Base-by-base conservation (phyloP, 2,888 invertebrate genomes). In the Agrilus cyanescens region DNA sequence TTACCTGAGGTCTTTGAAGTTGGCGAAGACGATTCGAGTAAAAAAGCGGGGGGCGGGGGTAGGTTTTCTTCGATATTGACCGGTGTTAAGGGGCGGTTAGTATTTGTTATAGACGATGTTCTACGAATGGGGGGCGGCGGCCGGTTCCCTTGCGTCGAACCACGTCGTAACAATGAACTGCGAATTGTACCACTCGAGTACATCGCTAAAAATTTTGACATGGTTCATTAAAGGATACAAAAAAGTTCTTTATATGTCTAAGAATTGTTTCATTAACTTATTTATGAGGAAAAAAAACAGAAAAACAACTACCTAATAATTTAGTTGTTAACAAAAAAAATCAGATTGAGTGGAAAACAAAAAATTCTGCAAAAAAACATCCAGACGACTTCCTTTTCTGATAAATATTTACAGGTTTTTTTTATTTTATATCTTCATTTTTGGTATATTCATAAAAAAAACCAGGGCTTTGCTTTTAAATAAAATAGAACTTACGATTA, bases 81-180 rank as follows among this genome's bases (percentile, higher is more conserved):
- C 46, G 62, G 64, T 33, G 56, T 57, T 48, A 58, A 49, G 38
- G 56, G 55, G 43, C 58, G 48, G 38, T 55, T 56, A 16, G 65
- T 60, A 46, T 69, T 69, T 14, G 75, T 72, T 42, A 77, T 74
- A 10, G 76, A 75, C 0, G 89, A 86, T 0, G 88, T 88, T 32
- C 89, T 73, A 39, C 90, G 71, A 35, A 88, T 82, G 0, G 89
- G 88, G 30, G 89, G 88, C 47, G 87, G 85, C 31, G 88, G 89
- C 63, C 85, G 79, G 53, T 73, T 69, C 50, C 71, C 64, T 50
- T 59, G 79, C 66, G 57, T 74, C 62, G 67, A 83, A 63, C 57
- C 78, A 61, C 59, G 75, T 59, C 80, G 78, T 60, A 63, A 71
- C 58, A 73, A 57, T 40, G 63, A 65, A 51, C 61, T 64, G 32